A percentile compares a stretch with the other conserved stretches of the same genome.
Evolutionary conservation across 2,888 invertebrate species (phyloP).

Genomic region (Spilosoma lubricipeda): DNA sequence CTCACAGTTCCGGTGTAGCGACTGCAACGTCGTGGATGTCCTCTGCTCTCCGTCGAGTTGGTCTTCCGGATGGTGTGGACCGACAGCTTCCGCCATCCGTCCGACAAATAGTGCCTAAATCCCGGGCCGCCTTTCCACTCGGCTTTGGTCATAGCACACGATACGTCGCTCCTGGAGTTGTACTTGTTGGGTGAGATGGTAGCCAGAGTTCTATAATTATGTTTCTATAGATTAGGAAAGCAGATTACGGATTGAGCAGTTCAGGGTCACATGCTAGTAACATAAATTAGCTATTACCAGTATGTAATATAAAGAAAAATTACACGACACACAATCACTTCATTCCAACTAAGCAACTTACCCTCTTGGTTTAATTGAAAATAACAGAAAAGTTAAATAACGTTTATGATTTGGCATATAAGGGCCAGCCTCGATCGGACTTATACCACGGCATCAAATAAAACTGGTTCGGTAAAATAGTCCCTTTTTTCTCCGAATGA

Average conservation of each 20-base stretch:
- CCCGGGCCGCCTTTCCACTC: conserved; percentile 96
- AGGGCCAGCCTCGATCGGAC: too few species aligned
- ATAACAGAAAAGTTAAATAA: too few species aligned
- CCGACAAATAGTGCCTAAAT: conserved; percentile 83
- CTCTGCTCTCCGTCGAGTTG: conserved; percentile 71
- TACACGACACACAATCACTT: too few species aligned
- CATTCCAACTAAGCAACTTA: too few species aligned
- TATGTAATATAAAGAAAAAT: too few species aligned
- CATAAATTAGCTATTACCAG: too few species aligned
- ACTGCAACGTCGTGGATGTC: conserved; percentile 83
- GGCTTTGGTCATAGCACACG: conserved; percentile 95
- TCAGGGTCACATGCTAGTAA: too few species aligned
- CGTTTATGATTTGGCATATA: too few species aligned
- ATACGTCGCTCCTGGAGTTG: conserved; percentile 93
- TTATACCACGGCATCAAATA: too few species aligned
- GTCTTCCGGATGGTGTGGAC: conserved; percentile 77
- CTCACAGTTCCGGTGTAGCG: conserved; percentile 83
- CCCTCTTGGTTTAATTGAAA: too few species aligned
- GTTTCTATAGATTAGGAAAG: neutral
- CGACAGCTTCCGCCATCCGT: conserved; percentile 91
- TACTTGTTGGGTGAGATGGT: conserved; percentile 91
- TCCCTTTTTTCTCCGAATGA: neutral
- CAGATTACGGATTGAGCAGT: too few species aligned
- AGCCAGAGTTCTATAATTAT: neutral
- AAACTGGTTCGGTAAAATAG: too few species aligned